Evolutionary conservation across 2,888 invertebrate species (phyloP), one percentile per base, ranked within the genome.

Genomic region (Brachylomia viminalis): DNA sequence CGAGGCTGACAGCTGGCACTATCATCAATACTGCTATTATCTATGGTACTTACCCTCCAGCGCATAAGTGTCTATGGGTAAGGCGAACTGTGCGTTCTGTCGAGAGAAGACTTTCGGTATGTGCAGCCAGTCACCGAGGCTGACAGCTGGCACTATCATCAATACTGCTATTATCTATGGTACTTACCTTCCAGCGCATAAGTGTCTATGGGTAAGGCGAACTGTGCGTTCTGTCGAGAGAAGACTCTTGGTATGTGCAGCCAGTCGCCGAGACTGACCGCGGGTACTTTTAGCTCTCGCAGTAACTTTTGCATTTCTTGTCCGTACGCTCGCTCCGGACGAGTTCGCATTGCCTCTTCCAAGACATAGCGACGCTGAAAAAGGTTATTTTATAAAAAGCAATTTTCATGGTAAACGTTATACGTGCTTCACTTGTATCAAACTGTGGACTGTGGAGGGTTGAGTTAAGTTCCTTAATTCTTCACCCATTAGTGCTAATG

Each of bases 71-170:
- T 98, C 97, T 80, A 98, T 97, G 0, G 98, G 98, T 71, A 98
- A 94, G 84, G 98, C 97, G 92, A 98, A 98, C 84, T 98, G 97
- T 0, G 98, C 98, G 82, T 97, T 98, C 58, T 97, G 97, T 61
- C 98, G 97, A 0, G 98, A 97, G 93, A 98, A 98, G n/a, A 98
- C 97, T 65, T 98, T 94, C 0, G 98, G 98, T 84, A 98, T 96
- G 85, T 97, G 97, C 30, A 97, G 94, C 97, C 97, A 97, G 85
- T 97, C 96, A 10, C 97, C 97, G 2, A 97, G 94, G 76, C 97
- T 97, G 30, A 96, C 92, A 0, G 96, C 95, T 0, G 97, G 95
- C 7, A 97, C 92, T 74, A 95, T 94, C 38, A 97, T n/a, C n/a
- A n/a, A n/a, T n/a, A n/a, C n/a, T n/a, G n/a, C n/a, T n/a, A n/a